These are phyloP conservation scores for Clistopyga incitator DNA, from an alignment of 2,888 invertebrate species.

Conservation along the genomic window DNA sequence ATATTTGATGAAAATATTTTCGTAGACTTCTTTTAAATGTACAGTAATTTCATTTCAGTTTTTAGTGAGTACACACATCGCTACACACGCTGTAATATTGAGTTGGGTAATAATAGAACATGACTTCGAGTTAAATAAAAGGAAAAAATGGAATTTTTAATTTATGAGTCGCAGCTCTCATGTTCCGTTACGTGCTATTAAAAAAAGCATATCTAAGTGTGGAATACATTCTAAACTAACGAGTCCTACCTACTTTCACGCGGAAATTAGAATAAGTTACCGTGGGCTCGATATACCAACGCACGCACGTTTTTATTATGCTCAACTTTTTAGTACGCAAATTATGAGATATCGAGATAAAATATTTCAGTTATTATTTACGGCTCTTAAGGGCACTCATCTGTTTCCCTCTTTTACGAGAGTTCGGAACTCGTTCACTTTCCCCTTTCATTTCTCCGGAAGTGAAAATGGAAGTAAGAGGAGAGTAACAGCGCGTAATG, in stretches of 20 bases:
- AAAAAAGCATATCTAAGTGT: conserved; percentile 31
- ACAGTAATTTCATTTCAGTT: no score
- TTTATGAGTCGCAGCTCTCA: neutral
- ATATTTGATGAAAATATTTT: no score
- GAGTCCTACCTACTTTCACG: conserved; percentile 39
- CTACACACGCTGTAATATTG: neutral
- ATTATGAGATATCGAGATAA: conserved; percentile 11
- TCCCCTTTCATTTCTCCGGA: conserved; percentile 79
- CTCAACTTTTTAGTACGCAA: neutral
- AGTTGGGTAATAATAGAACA: neutral
- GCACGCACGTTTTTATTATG: neutral
- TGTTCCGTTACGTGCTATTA: conserved; percentile 5
- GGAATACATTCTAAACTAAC: conserved; percentile 4
- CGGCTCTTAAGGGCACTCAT: conserved; percentile 5
- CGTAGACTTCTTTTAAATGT: no score
- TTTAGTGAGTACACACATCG: neutral
- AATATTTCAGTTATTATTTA: neutral
- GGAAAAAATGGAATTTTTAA: neutral
- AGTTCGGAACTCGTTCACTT: conserved; percentile 72
- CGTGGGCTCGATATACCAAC: neutral
- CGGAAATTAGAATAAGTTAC: conserved; percentile 48
- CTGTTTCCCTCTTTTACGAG: conserved; percentile 65
- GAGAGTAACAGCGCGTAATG: neutral
- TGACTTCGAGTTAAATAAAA: neutral
- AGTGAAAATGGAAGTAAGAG: conserved; percentile 74